Evolutionary conservation across 1,140 invertebrate genomes (phyloP).

Genomic region (Nephila pilipes): DNA sequence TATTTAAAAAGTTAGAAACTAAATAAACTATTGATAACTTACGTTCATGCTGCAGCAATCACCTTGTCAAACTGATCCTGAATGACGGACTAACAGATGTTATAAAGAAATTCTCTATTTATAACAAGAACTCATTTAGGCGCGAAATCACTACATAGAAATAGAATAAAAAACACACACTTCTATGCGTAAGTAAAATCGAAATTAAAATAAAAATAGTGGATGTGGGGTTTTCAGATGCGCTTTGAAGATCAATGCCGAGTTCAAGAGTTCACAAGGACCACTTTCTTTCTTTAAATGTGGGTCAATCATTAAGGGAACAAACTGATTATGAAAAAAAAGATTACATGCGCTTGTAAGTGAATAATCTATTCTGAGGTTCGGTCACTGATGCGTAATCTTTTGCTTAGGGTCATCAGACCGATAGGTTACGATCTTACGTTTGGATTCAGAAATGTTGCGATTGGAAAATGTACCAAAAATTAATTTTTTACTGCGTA

Average conservation of each 20-base stretch:
- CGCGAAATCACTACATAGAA: not conserved
- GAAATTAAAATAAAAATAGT: conserved; percentile 34
- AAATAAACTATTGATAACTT: not conserved
- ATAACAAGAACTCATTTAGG: not conserved
- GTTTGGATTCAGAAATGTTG: not conserved
- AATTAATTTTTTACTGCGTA: not conserved
- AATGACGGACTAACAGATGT: not conserved
- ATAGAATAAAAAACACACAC: not conserved
- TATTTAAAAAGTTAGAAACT: no score
- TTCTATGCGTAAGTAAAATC: not conserved
- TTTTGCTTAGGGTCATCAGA: conserved; percentile 6
- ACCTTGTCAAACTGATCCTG: not conserved
- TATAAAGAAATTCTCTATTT: not conserved
- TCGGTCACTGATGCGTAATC: not conserved
- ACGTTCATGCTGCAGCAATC: not conserved
- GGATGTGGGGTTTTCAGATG: not conserved
- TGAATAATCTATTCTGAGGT: conserved; percentile 2
- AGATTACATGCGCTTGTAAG: not conserved
- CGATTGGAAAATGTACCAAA: not conserved
- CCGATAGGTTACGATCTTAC: not conserved
- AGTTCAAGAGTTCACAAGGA: not conserved
- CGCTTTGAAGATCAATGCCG: conserved; percentile 27
- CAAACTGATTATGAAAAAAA: conserved; percentile 12
- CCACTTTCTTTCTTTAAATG: conserved; percentile 26
- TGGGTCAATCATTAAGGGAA: conserved; percentile 36